Evolutionary conservation across 2,888 invertebrate genomes (phyloP).

Genomic region (Ectropis crepuscularia): DNA sequence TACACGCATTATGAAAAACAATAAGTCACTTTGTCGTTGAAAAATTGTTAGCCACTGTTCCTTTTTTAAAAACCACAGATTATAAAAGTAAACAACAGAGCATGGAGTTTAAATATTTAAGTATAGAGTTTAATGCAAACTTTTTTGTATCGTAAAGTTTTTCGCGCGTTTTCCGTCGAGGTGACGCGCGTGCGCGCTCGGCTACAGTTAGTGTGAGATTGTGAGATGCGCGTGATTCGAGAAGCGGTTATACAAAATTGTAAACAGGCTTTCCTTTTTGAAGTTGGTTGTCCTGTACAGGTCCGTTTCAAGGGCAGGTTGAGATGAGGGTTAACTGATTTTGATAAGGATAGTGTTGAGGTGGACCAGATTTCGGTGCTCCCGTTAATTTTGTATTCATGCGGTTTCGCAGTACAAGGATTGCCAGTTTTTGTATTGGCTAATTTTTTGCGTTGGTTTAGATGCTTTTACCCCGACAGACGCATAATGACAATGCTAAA

Average conservation of each 20-base stretch:
- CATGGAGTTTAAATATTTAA: background rate
- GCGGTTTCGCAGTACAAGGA: slow-evolving; percentile 7
- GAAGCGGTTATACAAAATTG: slow-evolving; percentile 40
- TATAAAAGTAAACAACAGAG: background rate
- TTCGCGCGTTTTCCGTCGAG: slow-evolving; percentile 44
- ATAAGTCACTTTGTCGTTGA: no score
- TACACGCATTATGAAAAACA: slow-evolving; percentile 60
- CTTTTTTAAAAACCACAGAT: slow-evolving; percentile 7
- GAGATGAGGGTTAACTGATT: slow-evolving; percentile 29
- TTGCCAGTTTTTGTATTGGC: background rate
- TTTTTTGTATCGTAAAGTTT: slow-evolving; percentile 12
- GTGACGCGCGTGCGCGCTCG: slow-evolving; percentile 53
- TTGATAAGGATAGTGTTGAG: slow-evolving; percentile 25
- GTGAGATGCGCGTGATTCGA: slow-evolving; percentile 49
- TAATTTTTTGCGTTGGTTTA: background rate
- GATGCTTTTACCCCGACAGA: no score
- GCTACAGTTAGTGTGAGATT: slow-evolving; percentile 49
- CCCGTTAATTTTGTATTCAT: slow-evolving; percentile 7
- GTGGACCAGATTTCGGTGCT: slow-evolving; percentile 27
- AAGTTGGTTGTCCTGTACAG: slow-evolving; percentile 35
- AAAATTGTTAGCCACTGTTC: no score
- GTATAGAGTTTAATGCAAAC: no score
- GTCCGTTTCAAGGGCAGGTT: slow-evolving; percentile 38
- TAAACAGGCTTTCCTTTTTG: slow-evolving; percentile 48
- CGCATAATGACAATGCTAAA: no score